Evolutionary conservation across 2,113 vertebrate species (phyloP).

Genomic region (Tetraodon nigroviridis): DNA sequence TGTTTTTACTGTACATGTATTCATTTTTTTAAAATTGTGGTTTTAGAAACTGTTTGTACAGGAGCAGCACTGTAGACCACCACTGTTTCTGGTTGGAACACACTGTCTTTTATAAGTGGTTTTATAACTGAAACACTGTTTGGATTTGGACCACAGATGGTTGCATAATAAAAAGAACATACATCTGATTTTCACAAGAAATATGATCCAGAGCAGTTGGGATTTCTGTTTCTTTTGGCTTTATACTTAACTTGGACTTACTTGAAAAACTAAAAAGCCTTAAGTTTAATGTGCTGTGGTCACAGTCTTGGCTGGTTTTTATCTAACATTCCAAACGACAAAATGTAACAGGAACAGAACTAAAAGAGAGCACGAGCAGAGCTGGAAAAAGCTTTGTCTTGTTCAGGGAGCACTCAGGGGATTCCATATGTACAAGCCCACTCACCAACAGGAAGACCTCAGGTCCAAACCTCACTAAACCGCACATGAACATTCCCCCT

Average conservation of each 20-base stretch:
- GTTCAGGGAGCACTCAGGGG: slow-evolving; percentile 26
- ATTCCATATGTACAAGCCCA: slow-evolving; percentile 13
- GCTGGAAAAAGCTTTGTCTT: slow-evolving; percentile 32
- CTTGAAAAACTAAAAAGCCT: too few relatives aligned
- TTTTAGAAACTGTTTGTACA: not conserved
- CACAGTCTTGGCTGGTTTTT: slow-evolving; percentile 6
- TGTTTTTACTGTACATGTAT: not conserved
- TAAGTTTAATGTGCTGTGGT: too few relatives aligned
- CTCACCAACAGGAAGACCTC: not conserved
- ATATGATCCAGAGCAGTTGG: too few relatives aligned
- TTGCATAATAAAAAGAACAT: too few relatives aligned
- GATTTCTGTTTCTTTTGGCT: too few relatives aligned
- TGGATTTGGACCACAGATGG: too few relatives aligned
- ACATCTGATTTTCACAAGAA: too few relatives aligned
- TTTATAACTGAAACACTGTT: not conserved
- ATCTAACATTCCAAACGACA: slow-evolving; percentile 21
- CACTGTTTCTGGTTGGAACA: not conserved
- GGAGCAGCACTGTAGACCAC: not conserved
- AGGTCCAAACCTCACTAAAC: not conserved
- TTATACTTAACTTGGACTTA: too few relatives aligned
- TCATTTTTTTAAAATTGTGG: too few relatives aligned
- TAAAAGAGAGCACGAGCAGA: slow-evolving; percentile 24
- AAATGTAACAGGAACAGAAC: slow-evolving; percentile 18
- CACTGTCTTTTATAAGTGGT: not conserved
- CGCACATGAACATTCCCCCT: too few relatives aligned